Evolutionary conservation across 2,888 invertebrate genomes (phyloP).

Genomic region (Zygothrica quintamaculata): DNA sequence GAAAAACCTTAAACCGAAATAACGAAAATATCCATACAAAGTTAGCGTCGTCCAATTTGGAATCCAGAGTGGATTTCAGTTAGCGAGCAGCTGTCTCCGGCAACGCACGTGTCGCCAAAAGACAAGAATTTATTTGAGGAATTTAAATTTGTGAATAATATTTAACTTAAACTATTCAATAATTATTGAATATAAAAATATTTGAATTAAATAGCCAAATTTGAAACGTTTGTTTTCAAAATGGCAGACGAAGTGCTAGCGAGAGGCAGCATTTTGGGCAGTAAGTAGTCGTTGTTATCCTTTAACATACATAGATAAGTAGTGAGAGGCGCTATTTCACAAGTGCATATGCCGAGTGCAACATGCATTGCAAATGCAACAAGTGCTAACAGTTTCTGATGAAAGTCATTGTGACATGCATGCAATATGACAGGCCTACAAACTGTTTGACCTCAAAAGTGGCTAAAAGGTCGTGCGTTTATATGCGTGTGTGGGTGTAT

Average conservation of each 20-base stretch:
- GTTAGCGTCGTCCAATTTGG: constrained; percentile 33
- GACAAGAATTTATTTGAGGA: neutral
- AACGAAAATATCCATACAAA: constrained; percentile 52
- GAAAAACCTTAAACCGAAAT: constrained; percentile 31
- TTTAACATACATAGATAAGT: neutral
- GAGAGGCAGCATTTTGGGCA: constrained; percentile 86
- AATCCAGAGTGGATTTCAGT: constrained; percentile 63
- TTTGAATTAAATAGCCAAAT: constrained; percentile 26
- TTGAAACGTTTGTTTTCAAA: constrained; percentile 28
- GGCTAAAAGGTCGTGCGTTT: constrained; percentile 58
- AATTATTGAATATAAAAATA: neutral
- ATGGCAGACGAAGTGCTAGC: constrained; percentile 86
- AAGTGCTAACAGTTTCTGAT: constrained; percentile 55
- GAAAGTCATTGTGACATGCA: constrained; percentile 23
- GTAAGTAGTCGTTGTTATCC: constrained; percentile 84
- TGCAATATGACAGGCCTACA: constrained; percentile 17
- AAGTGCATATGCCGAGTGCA: constrained; percentile 59
- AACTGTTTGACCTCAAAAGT: constrained; percentile 61
- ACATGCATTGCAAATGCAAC: constrained; percentile 62
- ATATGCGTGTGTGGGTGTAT: constrained; percentile 28
- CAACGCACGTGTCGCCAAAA: constrained; percentile 59
- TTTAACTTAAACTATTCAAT: neutral
- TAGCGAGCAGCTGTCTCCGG: constrained; percentile 67
- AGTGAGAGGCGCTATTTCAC: constrained; percentile 22
- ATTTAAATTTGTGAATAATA: neutral